These are phyloP conservation scores for Datnioides undecimradiatus DNA, from an alignment of 2,113 vertebrate species.

Conservation along the genomic window DNA sequence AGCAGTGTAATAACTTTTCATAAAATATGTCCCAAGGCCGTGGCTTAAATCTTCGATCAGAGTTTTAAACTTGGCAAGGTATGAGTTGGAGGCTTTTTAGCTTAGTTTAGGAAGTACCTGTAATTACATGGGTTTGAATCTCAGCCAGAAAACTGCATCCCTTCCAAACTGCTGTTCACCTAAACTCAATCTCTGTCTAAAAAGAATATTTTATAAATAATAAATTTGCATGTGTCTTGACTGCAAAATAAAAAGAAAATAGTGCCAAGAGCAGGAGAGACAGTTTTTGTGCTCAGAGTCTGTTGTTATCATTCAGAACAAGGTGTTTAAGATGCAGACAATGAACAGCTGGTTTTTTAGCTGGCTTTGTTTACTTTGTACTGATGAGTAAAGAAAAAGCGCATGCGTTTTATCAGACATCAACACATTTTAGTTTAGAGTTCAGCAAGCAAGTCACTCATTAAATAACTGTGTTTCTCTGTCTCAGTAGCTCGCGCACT, in stretches of 20 bases:
- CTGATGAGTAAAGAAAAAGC: neutral
- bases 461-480: neutral
- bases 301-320: constrained; percentile 2
- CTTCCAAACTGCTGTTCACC: constrained; percentile 25
- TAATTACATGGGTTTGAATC: constrained; percentile 38
- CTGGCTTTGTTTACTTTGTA: neutral
- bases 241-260: neutral
- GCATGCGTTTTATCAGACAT: constrained; percentile 1
- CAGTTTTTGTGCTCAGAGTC: neutral
- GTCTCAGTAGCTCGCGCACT: neutral
- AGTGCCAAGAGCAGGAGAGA: neutral
- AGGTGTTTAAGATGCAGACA: constrained; percentile 16
- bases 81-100: constrained; percentile 43
- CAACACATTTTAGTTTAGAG: neutral
- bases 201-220: constrained; percentile 8
- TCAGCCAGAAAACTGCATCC: constrained; percentile 19
- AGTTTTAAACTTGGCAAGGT: constrained; percentile 51
- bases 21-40: constrained; percentile 54
- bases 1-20: constrained; percentile 66
- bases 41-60: constrained; percentile 57
- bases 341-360: neutral
- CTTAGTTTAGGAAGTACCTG: constrained; percentile 28
- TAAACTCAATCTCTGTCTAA: neutral
- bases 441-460: neutral
- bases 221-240: constrained; percentile 11